Conservation (phyloP, 2,113 vertebrate species). For the Galeopterus variegatus region DNA sequence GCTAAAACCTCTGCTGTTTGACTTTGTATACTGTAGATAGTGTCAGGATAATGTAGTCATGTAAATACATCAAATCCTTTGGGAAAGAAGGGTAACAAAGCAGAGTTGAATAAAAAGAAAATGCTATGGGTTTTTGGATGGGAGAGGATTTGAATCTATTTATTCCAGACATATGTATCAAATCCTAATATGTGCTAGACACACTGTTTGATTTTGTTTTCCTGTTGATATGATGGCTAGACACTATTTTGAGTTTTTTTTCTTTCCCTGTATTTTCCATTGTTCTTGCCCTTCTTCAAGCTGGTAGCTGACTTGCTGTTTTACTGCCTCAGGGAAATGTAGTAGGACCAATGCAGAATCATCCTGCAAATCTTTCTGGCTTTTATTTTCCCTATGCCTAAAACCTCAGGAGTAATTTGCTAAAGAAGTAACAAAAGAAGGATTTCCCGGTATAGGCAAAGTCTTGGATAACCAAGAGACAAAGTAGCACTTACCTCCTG, state of each 20-base stretch:
- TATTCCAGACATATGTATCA: background rate
- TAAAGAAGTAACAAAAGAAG: slow-evolving; percentile 18
- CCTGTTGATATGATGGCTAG: background rate
- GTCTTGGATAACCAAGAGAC: background rate
- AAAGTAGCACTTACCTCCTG: background rate
- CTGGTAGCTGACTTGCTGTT: background rate
- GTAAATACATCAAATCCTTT: background rate
- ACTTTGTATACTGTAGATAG: background rate
- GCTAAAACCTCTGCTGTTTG: background rate
- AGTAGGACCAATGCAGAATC: background rate
- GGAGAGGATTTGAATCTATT: background rate
- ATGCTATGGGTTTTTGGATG: background rate
- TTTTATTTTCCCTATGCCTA: slow-evolving; percentile 61
- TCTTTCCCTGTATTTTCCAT: background rate
- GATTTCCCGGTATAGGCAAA: background rate
- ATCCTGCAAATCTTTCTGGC: slow-evolving; percentile 50
- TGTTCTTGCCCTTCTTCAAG: background rate
- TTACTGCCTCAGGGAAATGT: slow-evolving; percentile 13
- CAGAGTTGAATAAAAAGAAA: slow-evolving; percentile 16
- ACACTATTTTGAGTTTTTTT: background rate
- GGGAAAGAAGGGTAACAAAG: background rate
- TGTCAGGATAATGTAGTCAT: background rate
- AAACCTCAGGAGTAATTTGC: slow-evolving; percentile 24
- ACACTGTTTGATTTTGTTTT: background rate
- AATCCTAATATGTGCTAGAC: background rate